phyloP scores from a whole-genome alignment of 2,797 vertebrate genomes.

The Aotus griseimembra region DNA sequence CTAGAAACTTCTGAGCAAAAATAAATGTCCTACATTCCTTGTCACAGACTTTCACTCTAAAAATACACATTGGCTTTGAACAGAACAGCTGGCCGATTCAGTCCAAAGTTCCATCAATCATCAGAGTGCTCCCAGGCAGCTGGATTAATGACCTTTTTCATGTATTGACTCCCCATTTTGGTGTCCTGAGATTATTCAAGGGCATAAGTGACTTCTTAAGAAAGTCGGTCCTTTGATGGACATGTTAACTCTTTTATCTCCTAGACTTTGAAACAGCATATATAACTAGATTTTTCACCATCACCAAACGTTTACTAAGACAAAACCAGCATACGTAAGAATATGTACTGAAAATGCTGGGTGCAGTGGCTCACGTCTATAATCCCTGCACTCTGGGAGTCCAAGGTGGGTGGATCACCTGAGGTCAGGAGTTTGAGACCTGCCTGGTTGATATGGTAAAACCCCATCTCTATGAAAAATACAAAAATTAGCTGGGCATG shows the following conservation, averaged over 20 bases:
- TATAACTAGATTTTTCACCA: neutral
- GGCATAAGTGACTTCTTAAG: constrained; percentile 1
- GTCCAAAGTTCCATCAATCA: neutral
- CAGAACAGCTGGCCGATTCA: neutral
- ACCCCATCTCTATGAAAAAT: neutral
- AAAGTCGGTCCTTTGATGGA: neutral
- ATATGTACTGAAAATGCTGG: neutral
- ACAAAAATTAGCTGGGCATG: neutral
- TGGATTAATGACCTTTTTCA: constrained; percentile 35
- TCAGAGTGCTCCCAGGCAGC: neutral
- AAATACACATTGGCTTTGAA: constrained; percentile 4
- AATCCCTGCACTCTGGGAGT: neutral
- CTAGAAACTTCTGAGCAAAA: constrained; percentile 34
- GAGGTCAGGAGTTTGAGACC: neutral
- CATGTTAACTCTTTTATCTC: neutral
- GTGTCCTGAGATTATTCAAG: neutral
- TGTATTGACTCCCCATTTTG: neutral
- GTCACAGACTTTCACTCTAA: neutral
- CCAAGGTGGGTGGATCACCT: neutral
- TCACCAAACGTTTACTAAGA: neutral
- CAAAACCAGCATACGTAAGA: neutral
- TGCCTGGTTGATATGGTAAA: neutral
- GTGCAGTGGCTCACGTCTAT: neutral
- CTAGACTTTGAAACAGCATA: constrained; percentile 10
- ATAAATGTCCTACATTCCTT: constrained; percentile 32